These are phyloP conservation scores for Tarsius wallacei DNA, from an alignment of 2,797 vertebrate genomes.

Conservation along the genomic window DNA sequence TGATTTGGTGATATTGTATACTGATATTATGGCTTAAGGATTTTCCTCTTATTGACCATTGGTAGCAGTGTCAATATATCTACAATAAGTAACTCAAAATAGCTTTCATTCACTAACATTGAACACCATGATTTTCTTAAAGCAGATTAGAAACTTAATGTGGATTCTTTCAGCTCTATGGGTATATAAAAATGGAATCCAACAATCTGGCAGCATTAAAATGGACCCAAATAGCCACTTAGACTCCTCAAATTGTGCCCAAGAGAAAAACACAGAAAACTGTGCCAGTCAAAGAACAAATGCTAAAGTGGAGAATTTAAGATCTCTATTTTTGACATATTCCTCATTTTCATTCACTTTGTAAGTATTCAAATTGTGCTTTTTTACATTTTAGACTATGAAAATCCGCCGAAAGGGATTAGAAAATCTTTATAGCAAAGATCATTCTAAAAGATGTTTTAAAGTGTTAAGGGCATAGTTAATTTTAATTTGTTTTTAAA, in stretches of 20 bases:
- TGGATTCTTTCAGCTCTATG: slow-evolving; percentile 17
- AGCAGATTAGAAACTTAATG: neutral
- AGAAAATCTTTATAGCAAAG: slow-evolving; percentile 7
- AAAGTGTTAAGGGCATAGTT: neutral
- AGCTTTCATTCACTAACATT: neutral
- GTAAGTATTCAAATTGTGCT: slow-evolving; percentile 12
- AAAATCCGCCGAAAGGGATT: neutral
- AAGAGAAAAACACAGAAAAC: slow-evolving; percentile 36
- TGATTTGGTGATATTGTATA: neutral
- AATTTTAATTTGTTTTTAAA: slow-evolving; percentile 37
- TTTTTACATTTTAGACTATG: neutral
- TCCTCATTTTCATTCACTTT: slow-evolving; percentile 40
- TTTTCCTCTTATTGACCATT: neutral
- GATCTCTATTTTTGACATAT: neutral
- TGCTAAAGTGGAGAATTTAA: neutral
- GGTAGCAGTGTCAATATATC: neutral
- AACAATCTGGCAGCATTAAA: neutral
- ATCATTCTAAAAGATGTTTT: neutral
- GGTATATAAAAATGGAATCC: slow-evolving; percentile 42
- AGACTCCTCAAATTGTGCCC: slow-evolving; percentile 3
- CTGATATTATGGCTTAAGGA: neutral
- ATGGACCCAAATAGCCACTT: neutral
- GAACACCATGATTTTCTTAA: slow-evolving; percentile 29
- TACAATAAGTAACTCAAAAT: neutral
- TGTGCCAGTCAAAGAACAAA: neutral